Conservation (phyloP, 2,888 invertebrate genomes). For the Hoplodrina ambigua region DNA sequence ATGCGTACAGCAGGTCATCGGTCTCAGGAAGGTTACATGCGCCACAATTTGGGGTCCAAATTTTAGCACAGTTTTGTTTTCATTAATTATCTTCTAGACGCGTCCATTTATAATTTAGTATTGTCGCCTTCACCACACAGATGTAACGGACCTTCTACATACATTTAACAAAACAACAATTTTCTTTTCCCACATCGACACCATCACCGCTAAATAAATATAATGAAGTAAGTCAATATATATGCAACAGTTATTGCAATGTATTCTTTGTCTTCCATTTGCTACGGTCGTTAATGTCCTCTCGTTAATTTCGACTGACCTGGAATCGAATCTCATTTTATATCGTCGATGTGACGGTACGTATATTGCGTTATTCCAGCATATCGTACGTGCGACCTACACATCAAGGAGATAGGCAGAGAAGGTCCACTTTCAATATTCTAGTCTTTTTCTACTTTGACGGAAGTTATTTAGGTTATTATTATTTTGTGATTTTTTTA, state of each 20-base stretch:
- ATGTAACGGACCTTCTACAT: no score
- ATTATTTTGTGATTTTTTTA: no score
- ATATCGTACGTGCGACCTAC: slow-evolving; percentile 24
- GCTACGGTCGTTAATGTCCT: slow-evolving; percentile 45
- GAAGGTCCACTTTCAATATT: slow-evolving; percentile 23
- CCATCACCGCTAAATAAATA: slow-evolving; percentile 7
- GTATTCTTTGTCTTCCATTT: slow-evolving; percentile 45
- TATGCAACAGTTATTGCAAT: slow-evolving; percentile 24
- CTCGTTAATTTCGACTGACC: slow-evolving; percentile 49
- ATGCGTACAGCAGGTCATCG: slow-evolving; percentile 11
- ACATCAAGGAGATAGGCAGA: background rate
- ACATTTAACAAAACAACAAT: no score
- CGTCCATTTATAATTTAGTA: no score
- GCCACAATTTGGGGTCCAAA: background rate
- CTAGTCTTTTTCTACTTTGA: background rate
- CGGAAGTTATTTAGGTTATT: background rate
- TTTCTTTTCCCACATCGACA: background rate
- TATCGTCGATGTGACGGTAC: slow-evolving; percentile 31
- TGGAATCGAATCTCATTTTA: slow-evolving; percentile 52
- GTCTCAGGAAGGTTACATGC: slow-evolving; percentile 6
- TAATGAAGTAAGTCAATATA: slow-evolving; percentile 22
- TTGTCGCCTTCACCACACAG: no score
- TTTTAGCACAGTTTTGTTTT: background rate
- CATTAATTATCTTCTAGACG: background rate
- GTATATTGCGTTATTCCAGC: slow-evolving; percentile 24